Conservation (phyloP, 1,140 invertebrate species). For the Zaprionus taronus region DNA sequence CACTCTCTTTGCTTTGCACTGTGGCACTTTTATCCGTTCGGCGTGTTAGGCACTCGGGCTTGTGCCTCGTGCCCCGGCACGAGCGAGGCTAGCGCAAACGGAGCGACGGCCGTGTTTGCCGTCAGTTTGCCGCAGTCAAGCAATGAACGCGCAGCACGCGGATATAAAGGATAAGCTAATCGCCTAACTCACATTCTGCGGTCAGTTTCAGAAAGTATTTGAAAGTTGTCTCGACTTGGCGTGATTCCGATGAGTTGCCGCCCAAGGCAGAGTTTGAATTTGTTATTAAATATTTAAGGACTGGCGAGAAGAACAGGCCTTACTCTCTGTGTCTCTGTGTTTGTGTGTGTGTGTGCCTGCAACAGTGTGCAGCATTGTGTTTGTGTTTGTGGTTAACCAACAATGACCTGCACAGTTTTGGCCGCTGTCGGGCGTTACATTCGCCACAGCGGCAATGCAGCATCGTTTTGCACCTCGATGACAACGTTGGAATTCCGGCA, state of each 20-base stretch:
- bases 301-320: constrained; percentile 2
- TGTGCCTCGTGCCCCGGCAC: constrained; percentile 43
- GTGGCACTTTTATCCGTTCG: constrained; percentile 58
- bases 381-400: constrained; percentile 35
- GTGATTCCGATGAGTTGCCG: constrained; percentile 35
- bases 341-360: constrained; percentile 1
- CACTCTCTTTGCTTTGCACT: constrained; percentile 35
- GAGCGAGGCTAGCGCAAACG: constrained; percentile 55
- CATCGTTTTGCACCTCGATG: constrained; percentile 21
- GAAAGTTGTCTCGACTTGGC: constrained; percentile 10
- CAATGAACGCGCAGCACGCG: constrained; percentile 70
- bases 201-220: constrained; percentile 10
- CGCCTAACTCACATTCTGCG: not conserved
- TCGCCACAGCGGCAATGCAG: constrained; percentile 35
- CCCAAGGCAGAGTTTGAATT: constrained; percentile 26
- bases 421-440: constrained; percentile 49
- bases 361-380: constrained; percentile 16
- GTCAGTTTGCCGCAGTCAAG: constrained; percentile 80
- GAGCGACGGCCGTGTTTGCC: constrained; percentile 39
- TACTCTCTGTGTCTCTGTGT: too few species aligned
- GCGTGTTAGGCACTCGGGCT: constrained; percentile 30
- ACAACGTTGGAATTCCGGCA: constrained; percentile 23
- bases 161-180: constrained; percentile 44
- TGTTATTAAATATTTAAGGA: constrained; percentile 26
- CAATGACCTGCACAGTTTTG: constrained; percentile 50